These are phyloP conservation scores for Villa cingulata DNA, from an alignment of 2,888 invertebrate species.

Conservation along the genomic window DNA sequence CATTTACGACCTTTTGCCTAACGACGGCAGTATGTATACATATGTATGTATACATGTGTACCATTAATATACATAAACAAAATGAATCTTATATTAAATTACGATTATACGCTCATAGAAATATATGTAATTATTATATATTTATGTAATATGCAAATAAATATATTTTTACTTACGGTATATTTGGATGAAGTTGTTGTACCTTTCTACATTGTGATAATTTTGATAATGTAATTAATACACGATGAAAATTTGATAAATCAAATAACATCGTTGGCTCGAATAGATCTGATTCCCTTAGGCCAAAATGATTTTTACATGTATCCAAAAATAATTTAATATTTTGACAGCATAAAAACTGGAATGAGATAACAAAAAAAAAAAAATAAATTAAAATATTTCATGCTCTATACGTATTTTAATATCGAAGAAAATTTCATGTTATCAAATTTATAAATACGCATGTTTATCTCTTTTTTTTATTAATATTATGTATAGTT, in stretches of 20 bases:
- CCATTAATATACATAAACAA: no score
- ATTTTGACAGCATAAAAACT: slow-evolving; percentile 94
- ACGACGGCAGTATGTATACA: no score
- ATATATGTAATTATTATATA: not conserved
- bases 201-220: slow-evolving; percentile 68
- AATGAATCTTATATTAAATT: no score
- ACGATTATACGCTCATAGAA: no score
- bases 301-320: slow-evolving; percentile 69
- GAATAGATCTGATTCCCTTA: slow-evolving; percentile 78
- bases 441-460: no score
- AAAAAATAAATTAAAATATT: no score
- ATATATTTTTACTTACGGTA: slow-evolving; percentile 47
- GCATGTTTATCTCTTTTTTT: no score
- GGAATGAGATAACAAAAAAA: slow-evolving; percentile 27
- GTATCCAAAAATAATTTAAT: slow-evolving; percentile 83
- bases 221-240: slow-evolving; percentile 78
- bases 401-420: no score
- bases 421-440: no score
- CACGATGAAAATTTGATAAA: slow-evolving; percentile 86
- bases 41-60: no score
- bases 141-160: not conserved
- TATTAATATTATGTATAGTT: no score
- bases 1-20: no score
- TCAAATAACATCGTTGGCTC: slow-evolving; percentile 93
- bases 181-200: slow-evolving; percentile 39